Percentiles rank a stretch among this genome's conserved stretches.
Conservation (phyloP, 2,113 vertebrate species). For the Hucho hucho region DNA sequence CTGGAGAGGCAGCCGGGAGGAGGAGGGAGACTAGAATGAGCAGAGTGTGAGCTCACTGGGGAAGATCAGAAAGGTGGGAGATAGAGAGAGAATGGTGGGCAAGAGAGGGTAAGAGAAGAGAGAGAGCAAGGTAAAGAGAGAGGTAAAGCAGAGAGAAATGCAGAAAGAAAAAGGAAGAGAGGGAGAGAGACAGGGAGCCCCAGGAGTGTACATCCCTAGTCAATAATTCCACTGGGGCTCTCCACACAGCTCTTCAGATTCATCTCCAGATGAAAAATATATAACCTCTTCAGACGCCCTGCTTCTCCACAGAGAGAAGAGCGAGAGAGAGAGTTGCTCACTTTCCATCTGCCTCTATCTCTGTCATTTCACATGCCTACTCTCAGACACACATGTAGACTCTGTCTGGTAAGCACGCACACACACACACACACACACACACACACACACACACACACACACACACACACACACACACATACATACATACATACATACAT, state of each 20-base stretch:
- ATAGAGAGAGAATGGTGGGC: constrained; percentile 53
- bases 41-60: constrained; percentile 50
- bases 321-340: constrained; percentile 34
- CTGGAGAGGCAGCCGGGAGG: too few species aligned
- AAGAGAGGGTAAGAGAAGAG: constrained; percentile 7
- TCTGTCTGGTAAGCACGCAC: too few species aligned
- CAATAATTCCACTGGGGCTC: constrained; percentile 60
- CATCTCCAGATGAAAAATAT: constrained; percentile 73
- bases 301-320: constrained; percentile 53
- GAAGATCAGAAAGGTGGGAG: constrained; percentile 68
- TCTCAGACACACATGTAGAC: not conserved
- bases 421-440: not conserved
- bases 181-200: constrained; percentile 53
- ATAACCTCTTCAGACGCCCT: constrained; percentile 68
- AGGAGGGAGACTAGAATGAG: constrained; percentile 33
- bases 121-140: constrained; percentile 46
- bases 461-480: too few species aligned
- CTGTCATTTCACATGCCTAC: not conserved
- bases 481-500: too few species aligned
- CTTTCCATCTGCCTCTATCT: not conserved
- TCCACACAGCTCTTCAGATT: constrained; percentile 59
- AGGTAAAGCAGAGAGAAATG: not conserved
- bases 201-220: constrained; percentile 64
- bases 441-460: too few species aligned
- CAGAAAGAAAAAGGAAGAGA: constrained; percentile 38